A percentile compares a stretch with the other conserved stretches of the same genome.
These are phyloP conservation scores for Simalia tracyae DNA, from an alignment of 2,797 vertebrate genomes.

Conservation along the genomic window DNA sequence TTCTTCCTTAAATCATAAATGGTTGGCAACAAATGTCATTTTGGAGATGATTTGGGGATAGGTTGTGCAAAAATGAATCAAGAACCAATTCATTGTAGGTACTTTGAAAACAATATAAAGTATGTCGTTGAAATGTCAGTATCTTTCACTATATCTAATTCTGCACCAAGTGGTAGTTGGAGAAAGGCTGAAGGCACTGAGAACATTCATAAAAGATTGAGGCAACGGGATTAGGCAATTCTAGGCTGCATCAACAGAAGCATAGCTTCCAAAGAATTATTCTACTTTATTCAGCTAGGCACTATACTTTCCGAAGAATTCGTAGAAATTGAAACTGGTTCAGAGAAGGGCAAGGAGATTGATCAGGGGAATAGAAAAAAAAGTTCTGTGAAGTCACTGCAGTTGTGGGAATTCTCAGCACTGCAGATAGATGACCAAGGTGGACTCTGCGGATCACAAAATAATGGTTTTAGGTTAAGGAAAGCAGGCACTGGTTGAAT, in stretches of 20 bases:
- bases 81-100: background rate
- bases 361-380: too few species aligned
- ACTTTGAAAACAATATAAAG: background rate
- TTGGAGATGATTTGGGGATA: background rate
- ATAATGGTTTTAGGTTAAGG: too few species aligned
- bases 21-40: background rate
- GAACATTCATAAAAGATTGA: conserved; percentile 60
- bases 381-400: too few species aligned
- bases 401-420: too few species aligned
- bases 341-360: too few species aligned
- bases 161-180: conserved; percentile 64
- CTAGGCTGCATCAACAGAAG: background rate
- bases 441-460: too few species aligned
- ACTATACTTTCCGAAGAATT: too few species aligned
- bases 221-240: conserved; percentile 64
- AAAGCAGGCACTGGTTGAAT: too few species aligned
- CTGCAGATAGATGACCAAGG: too few species aligned
- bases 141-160: conserved; percentile 47
- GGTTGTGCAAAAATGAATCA: background rate
- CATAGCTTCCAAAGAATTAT: background rate
- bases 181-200: conserved; percentile 65
- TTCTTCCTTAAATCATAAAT: background rate
- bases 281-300: background rate
- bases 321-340: too few species aligned
- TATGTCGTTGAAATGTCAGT: background rate